Evolutionary conservation across 2,797 vertebrate species (phyloP).

Genomic region (Parauchenoglanis punctatus): DNA sequence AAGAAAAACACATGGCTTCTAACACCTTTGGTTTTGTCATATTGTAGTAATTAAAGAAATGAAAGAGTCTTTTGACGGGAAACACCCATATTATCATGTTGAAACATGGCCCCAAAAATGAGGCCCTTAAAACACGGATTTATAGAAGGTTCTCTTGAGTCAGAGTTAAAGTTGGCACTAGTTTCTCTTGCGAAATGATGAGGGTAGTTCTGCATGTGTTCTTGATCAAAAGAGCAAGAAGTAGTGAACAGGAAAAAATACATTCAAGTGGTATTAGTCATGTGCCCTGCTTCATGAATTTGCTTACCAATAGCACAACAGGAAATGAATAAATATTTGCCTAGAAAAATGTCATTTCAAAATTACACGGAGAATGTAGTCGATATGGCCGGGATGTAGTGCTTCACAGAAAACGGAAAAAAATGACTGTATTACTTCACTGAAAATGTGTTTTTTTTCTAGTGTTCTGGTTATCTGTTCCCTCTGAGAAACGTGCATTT

Average conservation of each 20-base stretch:
- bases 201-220: constrained; percentile 29
- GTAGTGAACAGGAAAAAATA: neutral
- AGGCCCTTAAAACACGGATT: constrained; percentile 11
- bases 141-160: neutral
- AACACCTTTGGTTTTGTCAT: constrained; percentile 19
- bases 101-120: constrained; percentile 17
- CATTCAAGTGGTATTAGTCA: constrained; percentile 18
- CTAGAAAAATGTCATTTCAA: neutral
- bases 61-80: constrained; percentile 12
- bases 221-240: constrained; percentile 26
- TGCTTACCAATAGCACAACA: neutral
- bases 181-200: neutral
- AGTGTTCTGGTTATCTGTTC: neutral
- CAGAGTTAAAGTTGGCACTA: neutral
- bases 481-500: neutral
- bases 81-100: constrained; percentile 19
- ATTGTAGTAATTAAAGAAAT: constrained; percentile 23
- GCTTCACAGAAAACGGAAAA: neutral
- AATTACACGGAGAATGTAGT: neutral
- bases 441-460: neutral
- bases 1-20: neutral
- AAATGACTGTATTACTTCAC: neutral
- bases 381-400: neutral
- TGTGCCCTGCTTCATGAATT: neutral
- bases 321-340: constrained; percentile 20